Conservation (phyloP, 2,113 vertebrate genomes). For the Leptodactylus fuscus region DNA sequence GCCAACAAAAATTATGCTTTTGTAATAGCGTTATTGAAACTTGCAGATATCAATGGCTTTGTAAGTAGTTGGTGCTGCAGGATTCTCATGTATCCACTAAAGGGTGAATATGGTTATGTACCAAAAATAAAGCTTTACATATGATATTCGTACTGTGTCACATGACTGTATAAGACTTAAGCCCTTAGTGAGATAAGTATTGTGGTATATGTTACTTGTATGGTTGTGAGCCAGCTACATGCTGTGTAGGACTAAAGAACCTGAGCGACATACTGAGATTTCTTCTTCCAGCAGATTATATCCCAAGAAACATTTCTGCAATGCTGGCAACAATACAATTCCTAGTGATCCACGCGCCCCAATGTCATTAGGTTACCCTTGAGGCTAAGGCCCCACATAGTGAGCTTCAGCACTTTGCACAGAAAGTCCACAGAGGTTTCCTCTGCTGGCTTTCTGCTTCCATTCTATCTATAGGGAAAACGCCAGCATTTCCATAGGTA, state of each 20-base stretch:
- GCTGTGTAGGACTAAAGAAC: slow-evolving; percentile 17
- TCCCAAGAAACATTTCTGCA: slow-evolving; percentile 31
- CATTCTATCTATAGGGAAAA: too few relatives aligned
- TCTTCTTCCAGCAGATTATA: slow-evolving; percentile 18
- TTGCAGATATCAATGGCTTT: too few relatives aligned
- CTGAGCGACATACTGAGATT: not conserved
- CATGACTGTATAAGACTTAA: not conserved
- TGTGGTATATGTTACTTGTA: slow-evolving; percentile 8
- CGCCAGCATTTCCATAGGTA: too few relatives aligned
- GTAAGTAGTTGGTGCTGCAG: too few relatives aligned
- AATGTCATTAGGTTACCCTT: not conserved
- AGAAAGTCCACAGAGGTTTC: too few relatives aligned
- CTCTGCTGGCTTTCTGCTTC: too few relatives aligned
- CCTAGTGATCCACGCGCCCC: not conserved
- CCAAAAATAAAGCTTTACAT: not conserved
- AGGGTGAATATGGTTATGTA: too few relatives aligned
- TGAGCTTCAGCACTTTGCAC: too few relatives aligned
- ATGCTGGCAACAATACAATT: slow-evolving; percentile 19
- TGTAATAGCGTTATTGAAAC: too few relatives aligned
- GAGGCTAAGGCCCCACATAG: too few relatives aligned
- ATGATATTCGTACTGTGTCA: not conserved
- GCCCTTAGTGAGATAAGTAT: not conserved
- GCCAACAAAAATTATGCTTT: too few relatives aligned
- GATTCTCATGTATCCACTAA: too few relatives aligned
- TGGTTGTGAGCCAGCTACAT: not conserved